Evolutionary conservation across 2,888 invertebrate genomes (phyloP), one percentile per base, ranked within the genome.

Genomic region (Dryobotodes eremita): DNA sequence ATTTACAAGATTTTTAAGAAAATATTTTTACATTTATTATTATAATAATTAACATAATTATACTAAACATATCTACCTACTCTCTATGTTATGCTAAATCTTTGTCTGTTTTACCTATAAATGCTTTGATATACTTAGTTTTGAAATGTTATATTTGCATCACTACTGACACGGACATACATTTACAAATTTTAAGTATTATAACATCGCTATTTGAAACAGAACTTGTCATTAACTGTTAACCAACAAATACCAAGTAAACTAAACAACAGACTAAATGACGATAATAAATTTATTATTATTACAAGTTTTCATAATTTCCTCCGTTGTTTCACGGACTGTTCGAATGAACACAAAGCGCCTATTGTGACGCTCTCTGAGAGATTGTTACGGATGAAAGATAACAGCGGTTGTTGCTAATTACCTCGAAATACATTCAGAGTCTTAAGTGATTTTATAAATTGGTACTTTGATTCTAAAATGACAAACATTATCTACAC

Each of bases 1-100:
- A 84, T 84, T 80, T 84, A 84, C 84, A 84, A 15, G 31, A 48
- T 59, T 7, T 0, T 55, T 79, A 57, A n/a, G 61, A 76, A 82
- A 81, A 82, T 76, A 82, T 76, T 81, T 76, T 61, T 82, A 82
- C 76, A 82, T 70, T 66, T 23, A 55, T 50, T 81, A 65, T n/a
- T 31, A 48, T 70, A 17, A 26, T 26, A n/a, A n/a, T n/a, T n/a
- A n/a, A 48, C n/a, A 50, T 46, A 59, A 50, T 65, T 53, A 48
- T 23, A 61, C 6, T 50, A 64, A 59, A 55, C 20, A 55, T 64
- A 50, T 50, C 20, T 42, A 78, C 10, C 20, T 55, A 57, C n/a
- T 26, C 10, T 23, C 4, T 26, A 53, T 31, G 23, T 23, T 17
- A 65, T 11, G 11, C 7, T 36, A 46, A 13, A 55, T 48, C 3